Percentiles rank a stretch among this genome's conserved stretches.
These are phyloP conservation scores for Eupeodes corollae DNA, from an alignment of 1,140 invertebrate genomes.

Conservation along the genomic window DNA sequence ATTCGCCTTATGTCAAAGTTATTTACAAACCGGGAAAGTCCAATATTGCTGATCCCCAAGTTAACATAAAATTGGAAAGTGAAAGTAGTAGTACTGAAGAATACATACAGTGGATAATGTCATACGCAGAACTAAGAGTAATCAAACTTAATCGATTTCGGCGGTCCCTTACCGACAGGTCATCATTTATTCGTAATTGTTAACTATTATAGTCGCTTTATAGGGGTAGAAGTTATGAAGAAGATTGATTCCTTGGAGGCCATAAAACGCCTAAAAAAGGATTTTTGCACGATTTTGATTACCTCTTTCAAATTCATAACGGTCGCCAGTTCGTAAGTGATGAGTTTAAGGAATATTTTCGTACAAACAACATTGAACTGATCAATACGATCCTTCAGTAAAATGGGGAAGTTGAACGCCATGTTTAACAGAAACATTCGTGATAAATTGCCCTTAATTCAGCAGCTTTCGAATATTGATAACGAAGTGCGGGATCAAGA, in stretches of 20 bases:
- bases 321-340: conserved; percentile 10
- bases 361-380: conserved; percentile 7
- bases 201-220: conserved; percentile 15
- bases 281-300: conserved; percentile 12
- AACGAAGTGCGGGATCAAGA: not conserved
- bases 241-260: no score
- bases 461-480: not conserved
- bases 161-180: conserved; percentile 16
- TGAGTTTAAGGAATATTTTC: conserved; percentile 10
- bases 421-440: conserved; percentile 1
- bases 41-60: not conserved
- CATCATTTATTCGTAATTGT: conserved; percentile 19
- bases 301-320: conserved; percentile 11
- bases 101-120: no score
- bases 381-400: conserved; percentile 9
- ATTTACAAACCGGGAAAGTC: conserved; percentile 12
- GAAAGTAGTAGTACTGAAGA: no score
- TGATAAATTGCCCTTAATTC: not conserved
- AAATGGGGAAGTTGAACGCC: conserved; percentile 23
- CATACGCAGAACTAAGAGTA: no score
- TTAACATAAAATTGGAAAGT: no score
- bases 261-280: conserved; percentile 2
- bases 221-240: no score
- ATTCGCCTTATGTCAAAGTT: conserved; percentile 13
- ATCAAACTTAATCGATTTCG: no score